phyloP scores from a whole-genome alignment of 2,888 invertebrate species.

The Amiota minor region DNA sequence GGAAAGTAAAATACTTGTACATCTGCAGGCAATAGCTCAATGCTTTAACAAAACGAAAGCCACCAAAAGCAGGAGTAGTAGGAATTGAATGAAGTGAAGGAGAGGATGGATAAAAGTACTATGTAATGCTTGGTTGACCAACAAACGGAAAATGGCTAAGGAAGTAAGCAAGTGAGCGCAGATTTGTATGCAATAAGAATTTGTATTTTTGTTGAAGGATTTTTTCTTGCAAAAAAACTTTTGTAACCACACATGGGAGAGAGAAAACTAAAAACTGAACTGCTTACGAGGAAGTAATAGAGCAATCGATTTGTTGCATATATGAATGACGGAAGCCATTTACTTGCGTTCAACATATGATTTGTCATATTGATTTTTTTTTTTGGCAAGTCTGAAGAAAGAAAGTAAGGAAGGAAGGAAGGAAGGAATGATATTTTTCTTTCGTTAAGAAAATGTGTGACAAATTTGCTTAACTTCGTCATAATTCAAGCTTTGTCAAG shows the following conservation, averaged over 20 bases:
- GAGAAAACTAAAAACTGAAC: background rate
- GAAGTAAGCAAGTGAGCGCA: background rate
- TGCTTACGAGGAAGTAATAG: slow-evolving; percentile 58
- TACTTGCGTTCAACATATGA: slow-evolving; percentile 5
- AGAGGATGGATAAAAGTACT: slow-evolving; percentile 23
- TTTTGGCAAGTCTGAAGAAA: background rate
- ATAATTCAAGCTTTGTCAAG: slow-evolving; percentile 24
- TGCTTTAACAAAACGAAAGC: background rate
- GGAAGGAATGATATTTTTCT: background rate
- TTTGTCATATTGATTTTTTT: slow-evolving; percentile 6
- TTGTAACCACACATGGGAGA: background rate
- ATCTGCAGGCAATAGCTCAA: background rate
- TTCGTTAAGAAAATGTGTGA: background rate
- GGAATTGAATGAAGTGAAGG: background rate
- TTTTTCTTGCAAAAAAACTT: background rate
- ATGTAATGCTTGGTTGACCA: slow-evolving; percentile 35
- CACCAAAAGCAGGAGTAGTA: background rate
- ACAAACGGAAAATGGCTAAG: slow-evolving; percentile 27
- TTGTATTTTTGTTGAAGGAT: background rate
- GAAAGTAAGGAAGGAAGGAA: background rate
- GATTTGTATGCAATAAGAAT: slow-evolving; percentile 13
- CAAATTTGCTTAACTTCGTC: slow-evolving; percentile 23
- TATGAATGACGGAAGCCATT: slow-evolving; percentile 23
- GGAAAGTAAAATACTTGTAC: too few species aligned
- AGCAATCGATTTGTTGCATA: slow-evolving; percentile 63